A percentile compares a stretch with the other conserved stretches of the same genome.
Conservation (phyloP, 2,797 vertebrate species). For the Acrossocheilus fasciatus region DNA sequence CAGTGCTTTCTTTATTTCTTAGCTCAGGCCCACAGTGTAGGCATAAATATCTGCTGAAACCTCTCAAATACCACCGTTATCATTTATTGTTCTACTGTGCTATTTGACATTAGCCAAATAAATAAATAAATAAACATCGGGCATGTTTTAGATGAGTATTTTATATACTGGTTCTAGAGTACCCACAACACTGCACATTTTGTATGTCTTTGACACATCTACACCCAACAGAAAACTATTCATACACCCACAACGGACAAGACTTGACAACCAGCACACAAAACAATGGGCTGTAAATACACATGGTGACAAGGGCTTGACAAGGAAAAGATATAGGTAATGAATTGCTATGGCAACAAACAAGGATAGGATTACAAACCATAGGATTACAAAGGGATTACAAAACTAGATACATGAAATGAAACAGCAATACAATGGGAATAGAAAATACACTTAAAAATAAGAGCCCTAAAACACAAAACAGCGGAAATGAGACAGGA, state of each 20-base stretch:
- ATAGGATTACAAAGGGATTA: background rate
- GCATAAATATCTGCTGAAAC: background rate
- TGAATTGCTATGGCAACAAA: background rate
- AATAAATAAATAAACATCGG: background rate
- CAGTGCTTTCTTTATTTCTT: background rate
- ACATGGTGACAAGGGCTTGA: background rate
- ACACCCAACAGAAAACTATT: background rate
- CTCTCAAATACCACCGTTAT: background rate
- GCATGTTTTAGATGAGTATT: background rate
- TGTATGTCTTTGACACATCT: background rate
- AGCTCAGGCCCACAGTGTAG: constrained; percentile 1
- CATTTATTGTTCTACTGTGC: background rate
- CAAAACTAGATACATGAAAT: background rate
- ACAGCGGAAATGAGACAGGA: too few relatives aligned
- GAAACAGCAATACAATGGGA: background rate
- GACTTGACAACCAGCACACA: background rate
- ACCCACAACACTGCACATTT: background rate
- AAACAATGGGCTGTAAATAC: background rate
- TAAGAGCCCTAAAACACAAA: too few relatives aligned
- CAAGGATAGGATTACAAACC: background rate
- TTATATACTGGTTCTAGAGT: background rate
- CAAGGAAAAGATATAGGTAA: background rate
- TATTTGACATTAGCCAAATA: background rate
- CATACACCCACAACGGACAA: background rate
- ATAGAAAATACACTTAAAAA: too few relatives aligned